A percentile compares a stretch with the other conserved stretches of the same genome.
Conservation (phyloP, 1,140 invertebrate genomes). For the Papilio glaucus region DNA sequence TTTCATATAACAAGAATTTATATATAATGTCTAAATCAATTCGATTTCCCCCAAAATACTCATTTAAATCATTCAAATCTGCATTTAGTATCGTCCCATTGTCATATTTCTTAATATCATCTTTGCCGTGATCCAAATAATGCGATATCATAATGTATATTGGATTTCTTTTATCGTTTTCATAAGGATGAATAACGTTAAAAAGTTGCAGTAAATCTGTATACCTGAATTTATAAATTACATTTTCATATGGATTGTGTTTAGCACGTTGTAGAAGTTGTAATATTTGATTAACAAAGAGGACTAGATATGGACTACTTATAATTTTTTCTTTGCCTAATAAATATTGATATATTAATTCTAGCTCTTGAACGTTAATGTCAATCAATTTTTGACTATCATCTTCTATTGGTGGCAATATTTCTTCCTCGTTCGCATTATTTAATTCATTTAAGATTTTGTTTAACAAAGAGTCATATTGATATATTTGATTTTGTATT, state of each 20-base stretch:
- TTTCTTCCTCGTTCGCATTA: neutral
- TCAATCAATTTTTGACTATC: too few relatives aligned
- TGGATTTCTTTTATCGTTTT: constrained; percentile 2
- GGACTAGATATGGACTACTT: neutral
- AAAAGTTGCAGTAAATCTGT: neutral
- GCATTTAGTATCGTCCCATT: neutral
- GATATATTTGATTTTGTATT: neutral
- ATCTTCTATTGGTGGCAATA: neutral
- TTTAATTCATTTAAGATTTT: neutral
- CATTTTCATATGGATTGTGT: neutral
- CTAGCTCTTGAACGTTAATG: neutral
- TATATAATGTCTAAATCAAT: neutral
- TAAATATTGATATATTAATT: constrained; percentile 12
- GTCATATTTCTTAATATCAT: neutral
- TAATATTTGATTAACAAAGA: neutral
- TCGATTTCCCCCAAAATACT: neutral
- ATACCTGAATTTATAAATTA: neutral
- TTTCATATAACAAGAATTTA: neutral
- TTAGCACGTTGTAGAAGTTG: neutral
- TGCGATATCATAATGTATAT: neutral
- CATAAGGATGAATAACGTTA: neutral
- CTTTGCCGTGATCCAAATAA: neutral
- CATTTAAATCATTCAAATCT: neutral
- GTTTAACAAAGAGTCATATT: neutral
- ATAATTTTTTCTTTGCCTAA: neutral